Base-by-base conservation (phyloP, 2,888 invertebrate species). In the Dinocampus coccinellae region DNA sequence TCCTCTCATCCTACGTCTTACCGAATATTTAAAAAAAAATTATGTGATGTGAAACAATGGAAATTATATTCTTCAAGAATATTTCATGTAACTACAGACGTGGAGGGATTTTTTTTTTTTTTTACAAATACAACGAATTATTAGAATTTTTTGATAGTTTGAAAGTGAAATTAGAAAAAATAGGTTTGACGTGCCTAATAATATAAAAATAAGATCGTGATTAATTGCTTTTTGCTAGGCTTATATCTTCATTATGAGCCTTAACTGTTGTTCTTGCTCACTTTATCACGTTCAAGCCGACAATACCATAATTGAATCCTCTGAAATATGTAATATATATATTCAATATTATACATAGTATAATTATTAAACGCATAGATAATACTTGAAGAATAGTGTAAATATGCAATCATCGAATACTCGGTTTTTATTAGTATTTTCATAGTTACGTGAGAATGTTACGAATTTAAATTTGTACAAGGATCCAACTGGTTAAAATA, bases 221-320 rank as follows among this genome's bases (percentile, higher is more conserved):
- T 26, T 13, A 22, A 55, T 55, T 26, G 26, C 13, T 55, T 55
- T 47, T 55, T 26, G 55, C 26, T n/a, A 26, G 26, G 26, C 26
- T 55, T 11, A 26, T 13, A 24, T 58, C 39, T 42, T 58, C 29
- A 58, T 33, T 66, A 26, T n/a, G 20, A 26, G 42, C 22, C n/a
- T 26, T n/a, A n/a, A 16, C 36, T 6, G 26, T 58, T 7, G 42
- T 29, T 58, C 39, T 68, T 68, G 68, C 68, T 68, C 68, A 68
- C 34, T 33, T 52, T 33, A 60, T 68, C 68, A 68, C 34, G 34
- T 72, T 73, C 61, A 53, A 64, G 71, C 66, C 63, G 72, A 69
- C 71, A 69, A 67, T 67, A 74, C n/a, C 11, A 66, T 24, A 65
- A 61, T 22, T 24, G 29, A 4, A 62, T 57, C 33, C 36, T 20